phyloP scores from a whole-genome alignment of 2,797 vertebrate genomes.

The Malurus leucopterus region DNA sequence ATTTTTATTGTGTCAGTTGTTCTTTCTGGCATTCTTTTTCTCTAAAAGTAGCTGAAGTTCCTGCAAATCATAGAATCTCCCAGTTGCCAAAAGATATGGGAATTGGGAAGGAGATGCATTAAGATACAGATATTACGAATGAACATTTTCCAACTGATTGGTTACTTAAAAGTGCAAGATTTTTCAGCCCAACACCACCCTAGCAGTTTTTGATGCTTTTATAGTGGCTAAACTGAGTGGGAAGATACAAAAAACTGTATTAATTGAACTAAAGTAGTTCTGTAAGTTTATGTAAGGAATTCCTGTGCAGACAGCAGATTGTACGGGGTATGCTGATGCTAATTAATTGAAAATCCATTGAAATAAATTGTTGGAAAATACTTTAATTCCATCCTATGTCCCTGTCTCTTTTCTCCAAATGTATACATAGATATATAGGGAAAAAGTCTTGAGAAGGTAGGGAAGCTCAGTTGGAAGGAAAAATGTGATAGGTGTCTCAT shows the following conservation, averaged over 20 bases:
- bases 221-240: neutral
- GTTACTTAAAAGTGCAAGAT: neutral
- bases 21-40: neutral
- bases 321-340: neutral
- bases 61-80: neutral
- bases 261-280: neutral
- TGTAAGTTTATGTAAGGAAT: neutral
- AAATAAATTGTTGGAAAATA: neutral
- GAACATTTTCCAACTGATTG: neutral
- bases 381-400: neutral
- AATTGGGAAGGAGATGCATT: neutral
- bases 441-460: neutral
- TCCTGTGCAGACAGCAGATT: neutral
- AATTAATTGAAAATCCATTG: neutral
- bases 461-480: neutral
- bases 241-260: neutral
- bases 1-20: neutral
- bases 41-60: neutral
- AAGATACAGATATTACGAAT: neutral
- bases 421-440: rapidly evolving
- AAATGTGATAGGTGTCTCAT: neutral
- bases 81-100: neutral
- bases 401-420: neutral
- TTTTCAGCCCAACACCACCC: neutral
- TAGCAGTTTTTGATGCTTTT: neutral